Evolutionary conservation across 2,113 vertebrate species (phyloP).

Genomic region (Heloderma charlesbogerti): DNA sequence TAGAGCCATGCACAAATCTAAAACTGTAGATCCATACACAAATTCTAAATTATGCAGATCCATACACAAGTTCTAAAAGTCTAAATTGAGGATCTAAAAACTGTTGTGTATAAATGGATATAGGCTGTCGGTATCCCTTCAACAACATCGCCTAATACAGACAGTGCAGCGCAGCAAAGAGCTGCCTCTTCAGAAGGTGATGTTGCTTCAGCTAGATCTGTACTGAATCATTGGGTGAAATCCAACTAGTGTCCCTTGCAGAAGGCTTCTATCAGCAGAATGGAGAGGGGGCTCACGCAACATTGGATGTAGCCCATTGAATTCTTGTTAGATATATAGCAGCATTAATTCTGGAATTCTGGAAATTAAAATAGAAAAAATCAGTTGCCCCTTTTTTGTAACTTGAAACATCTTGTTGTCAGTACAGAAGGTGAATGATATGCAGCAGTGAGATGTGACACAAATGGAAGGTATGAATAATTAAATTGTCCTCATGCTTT

Average conservation of each 20-base stretch:
- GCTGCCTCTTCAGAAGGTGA: neutral
- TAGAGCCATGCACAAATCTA: neutral
- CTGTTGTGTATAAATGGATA: conserved; percentile 8
- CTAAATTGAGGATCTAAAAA: conserved; percentile 31
- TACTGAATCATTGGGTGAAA: neutral
- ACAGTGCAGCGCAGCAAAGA: neutral
- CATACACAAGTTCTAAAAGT: conserved; percentile 34
- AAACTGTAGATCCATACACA: no score
- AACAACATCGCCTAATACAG: fast-evolving
- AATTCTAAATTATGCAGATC: no score
- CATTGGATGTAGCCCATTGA: neutral
- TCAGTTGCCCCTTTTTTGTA: neutral
- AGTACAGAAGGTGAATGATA: neutral
- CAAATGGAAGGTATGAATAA: conserved; percentile 44
- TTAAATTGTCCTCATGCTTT: conserved; percentile 47
- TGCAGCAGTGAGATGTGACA: conserved; percentile 55
- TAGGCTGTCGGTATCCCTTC: neutral
- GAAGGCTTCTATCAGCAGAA: no score
- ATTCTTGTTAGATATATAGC: neutral
- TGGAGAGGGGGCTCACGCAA: no score
- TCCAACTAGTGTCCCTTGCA: no score
- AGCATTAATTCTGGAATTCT: neutral
- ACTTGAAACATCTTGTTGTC: neutral
- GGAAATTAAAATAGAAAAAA: neutral
- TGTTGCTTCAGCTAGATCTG: neutral